Conservation (phyloP, 2,888 invertebrate genomes). For the Drosophila vallismaia region DNA sequence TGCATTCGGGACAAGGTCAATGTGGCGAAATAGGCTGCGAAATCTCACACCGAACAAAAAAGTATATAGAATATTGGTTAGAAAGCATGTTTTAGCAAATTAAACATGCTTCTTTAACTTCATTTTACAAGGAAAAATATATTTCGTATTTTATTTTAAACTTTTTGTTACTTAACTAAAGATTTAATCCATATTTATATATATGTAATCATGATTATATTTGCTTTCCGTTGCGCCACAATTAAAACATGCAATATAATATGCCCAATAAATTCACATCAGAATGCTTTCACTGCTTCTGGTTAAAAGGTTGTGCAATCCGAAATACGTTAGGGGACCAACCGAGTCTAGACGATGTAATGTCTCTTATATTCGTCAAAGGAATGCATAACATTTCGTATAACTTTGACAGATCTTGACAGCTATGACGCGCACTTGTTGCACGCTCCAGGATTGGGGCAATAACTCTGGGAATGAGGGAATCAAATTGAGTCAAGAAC, state of each 20-base stretch:
- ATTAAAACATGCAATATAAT: background rate
- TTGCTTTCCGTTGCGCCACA: background rate
- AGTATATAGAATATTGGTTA: background rate
- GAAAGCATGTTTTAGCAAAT: background rate
- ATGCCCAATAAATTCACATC: background rate
- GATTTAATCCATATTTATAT: too few relatives aligned
- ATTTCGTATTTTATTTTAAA: too few relatives aligned
- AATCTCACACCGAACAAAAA: constrained; percentile 3
- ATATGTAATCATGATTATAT: too few relatives aligned
- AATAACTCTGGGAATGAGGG: constrained; percentile 4
- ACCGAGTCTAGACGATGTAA: background rate
- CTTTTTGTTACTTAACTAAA: too few relatives aligned
- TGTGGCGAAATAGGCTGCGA: constrained; percentile 5
- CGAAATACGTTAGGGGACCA: constrained; percentile 6
- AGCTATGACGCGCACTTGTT: constrained; percentile 47
- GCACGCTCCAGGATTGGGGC: constrained; percentile 12
- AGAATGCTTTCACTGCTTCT: constrained; percentile 8
- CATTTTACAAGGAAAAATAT: background rate
- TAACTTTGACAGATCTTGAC: constrained; percentile 46
- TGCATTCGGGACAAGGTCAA: constrained; percentile 36
- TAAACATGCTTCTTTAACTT: background rate
- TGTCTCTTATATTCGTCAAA: constrained; percentile 18
- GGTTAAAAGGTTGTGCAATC: constrained; percentile 6
- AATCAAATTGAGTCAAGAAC: constrained; percentile 48
- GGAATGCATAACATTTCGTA: constrained; percentile 26